Evolutionary conservation across 2,797 vertebrate genomes (phyloP), one percentile per base, ranked within the genome.

Genomic region (Xenops minutus): DNA sequence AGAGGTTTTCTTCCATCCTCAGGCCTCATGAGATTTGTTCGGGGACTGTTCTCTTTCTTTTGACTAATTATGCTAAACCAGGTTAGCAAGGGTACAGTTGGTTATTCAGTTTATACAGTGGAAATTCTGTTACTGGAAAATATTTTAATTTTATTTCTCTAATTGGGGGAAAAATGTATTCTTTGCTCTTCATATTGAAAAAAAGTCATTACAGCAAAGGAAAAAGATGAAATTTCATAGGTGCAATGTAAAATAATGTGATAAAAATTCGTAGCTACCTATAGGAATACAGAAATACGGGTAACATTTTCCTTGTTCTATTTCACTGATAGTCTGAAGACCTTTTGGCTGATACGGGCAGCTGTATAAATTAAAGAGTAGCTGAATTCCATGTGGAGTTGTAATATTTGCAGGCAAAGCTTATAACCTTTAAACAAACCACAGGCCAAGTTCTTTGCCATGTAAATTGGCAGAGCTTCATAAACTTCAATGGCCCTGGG

Each of bases 91-190:
- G 20, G 6, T 27, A 55, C 34, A 72, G 61, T 43, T 69, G 32
- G 36, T 82, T 81, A 85, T 84, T 73, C 41, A 46, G 12, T 58
- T 84, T 85, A 22, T 68, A 55, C 30, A 61, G 81, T 93, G 75
- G 67, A 94, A 94, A 96, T 93, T 91, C 64, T 95, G 63, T 87
- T 85, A 87, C 37, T 88, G 75, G 86, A 94, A 95, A 83, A 46
- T 63, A 37, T 24, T 61, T 66, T 26, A 5, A 0, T 68, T 74
- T 44, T 29, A 18, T 52, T 92, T 67, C n/a, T 87, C 1, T 30
- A 49, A 52, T 15, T 71, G 23, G 10, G 4, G 1, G 17, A 39
- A 54, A 54, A 6, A 29, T 27, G 2, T 29, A 41, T 71, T 49
- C 6, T 66, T 78, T 48, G 13, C 52, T 66, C 67, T 74, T 41